Conservation (phyloP, 1,140 invertebrate species). For the Drosophila punjabiensis region DNA sequence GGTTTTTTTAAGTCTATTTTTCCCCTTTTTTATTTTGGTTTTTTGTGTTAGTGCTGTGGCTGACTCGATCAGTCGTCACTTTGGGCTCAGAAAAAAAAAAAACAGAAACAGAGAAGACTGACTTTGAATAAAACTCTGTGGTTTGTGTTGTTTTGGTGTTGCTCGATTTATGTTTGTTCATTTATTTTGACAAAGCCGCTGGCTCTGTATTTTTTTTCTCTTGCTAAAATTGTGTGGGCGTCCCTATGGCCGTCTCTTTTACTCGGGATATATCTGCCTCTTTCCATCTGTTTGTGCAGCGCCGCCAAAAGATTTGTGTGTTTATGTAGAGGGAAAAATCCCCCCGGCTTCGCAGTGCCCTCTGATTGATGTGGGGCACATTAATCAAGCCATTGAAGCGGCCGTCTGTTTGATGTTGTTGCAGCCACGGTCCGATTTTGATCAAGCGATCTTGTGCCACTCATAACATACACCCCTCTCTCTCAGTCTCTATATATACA, state of each 20-base stretch:
- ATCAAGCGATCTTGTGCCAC: slow-evolving; percentile 72
- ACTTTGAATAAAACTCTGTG: slow-evolving; percentile 26
- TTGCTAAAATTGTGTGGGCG: slow-evolving; percentile 46
- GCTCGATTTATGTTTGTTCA: slow-evolving; percentile 71
- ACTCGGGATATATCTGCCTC: slow-evolving; percentile 1
- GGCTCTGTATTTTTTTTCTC: slow-evolving; percentile 19
- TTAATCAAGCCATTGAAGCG: slow-evolving; percentile 80
- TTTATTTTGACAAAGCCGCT: slow-evolving; percentile 72
- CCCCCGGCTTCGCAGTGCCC: slow-evolving; percentile 12
- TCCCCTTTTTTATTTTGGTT: slow-evolving; percentile 1
- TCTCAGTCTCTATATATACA: neutral
- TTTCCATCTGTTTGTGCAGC: slow-evolving; percentile 42
- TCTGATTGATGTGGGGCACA: slow-evolving; percentile 79
- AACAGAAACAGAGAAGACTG: slow-evolving; percentile 14
- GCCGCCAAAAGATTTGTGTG: slow-evolving; percentile 60
- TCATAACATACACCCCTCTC: slow-evolving; percentile 40
- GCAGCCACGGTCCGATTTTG: slow-evolving; percentile 24
- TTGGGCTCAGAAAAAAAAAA: slow-evolving; percentile 16
- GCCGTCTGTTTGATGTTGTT: slow-evolving; percentile 69
- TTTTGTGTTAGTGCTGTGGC: slow-evolving; percentile 33
- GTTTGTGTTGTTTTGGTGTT: slow-evolving; percentile 52
- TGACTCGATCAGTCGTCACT: slow-evolving; percentile 80
- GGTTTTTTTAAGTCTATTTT: slow-evolving; percentile 36
- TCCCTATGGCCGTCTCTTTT: slow-evolving; percentile 19
- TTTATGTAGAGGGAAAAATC: slow-evolving; percentile 36